phyloP scores from a whole-genome alignment of 1,140 invertebrate genomes.

The Drosophila arawakana region DNA sequence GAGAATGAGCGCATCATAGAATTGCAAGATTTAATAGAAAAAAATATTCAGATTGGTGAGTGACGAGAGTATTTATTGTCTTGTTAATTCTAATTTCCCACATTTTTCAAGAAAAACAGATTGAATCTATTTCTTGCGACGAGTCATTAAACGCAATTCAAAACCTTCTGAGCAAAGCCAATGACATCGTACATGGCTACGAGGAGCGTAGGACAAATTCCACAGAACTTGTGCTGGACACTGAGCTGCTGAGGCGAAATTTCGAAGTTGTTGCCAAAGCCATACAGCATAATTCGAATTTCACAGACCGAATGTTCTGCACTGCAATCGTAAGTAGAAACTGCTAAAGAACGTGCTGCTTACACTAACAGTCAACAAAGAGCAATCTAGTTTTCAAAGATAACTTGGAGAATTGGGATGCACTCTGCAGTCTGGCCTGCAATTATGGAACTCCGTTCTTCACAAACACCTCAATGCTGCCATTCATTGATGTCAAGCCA shows the following conservation, averaged over 20 bases:
- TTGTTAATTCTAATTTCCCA: neutral
- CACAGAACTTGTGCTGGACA: constrained; percentile 63
- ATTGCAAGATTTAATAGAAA: constrained; percentile 61
- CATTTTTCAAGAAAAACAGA: constrained; percentile 46
- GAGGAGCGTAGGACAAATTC: constrained; percentile 51
- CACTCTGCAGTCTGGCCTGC: constrained; percentile 52
- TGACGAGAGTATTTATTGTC: neutral
- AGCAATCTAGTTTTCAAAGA: constrained; percentile 55
- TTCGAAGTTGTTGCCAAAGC: constrained; percentile 61
- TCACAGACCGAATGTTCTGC: constrained; percentile 57
- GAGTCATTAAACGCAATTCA: constrained; percentile 58
- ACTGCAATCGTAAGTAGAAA: constrained; percentile 54
- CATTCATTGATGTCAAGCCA: constrained; percentile 64
- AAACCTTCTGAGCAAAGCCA: constrained; percentile 47
- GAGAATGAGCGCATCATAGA: constrained; percentile 47
- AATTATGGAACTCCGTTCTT: constrained; percentile 34
- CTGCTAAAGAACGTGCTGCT: neutral
- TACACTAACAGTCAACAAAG: constrained; percentile 16
- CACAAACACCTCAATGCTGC: constrained; percentile 63
- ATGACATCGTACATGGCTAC: constrained; percentile 50
- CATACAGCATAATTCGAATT: constrained; percentile 54
- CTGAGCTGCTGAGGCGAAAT: constrained; percentile 61
- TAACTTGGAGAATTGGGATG: constrained; percentile 54
- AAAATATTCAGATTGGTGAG: constrained; percentile 65
- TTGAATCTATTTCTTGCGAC: constrained; percentile 45